Conservation (phyloP, 2,113 vertebrate genomes). For the Paradisaea rubra region DNA sequence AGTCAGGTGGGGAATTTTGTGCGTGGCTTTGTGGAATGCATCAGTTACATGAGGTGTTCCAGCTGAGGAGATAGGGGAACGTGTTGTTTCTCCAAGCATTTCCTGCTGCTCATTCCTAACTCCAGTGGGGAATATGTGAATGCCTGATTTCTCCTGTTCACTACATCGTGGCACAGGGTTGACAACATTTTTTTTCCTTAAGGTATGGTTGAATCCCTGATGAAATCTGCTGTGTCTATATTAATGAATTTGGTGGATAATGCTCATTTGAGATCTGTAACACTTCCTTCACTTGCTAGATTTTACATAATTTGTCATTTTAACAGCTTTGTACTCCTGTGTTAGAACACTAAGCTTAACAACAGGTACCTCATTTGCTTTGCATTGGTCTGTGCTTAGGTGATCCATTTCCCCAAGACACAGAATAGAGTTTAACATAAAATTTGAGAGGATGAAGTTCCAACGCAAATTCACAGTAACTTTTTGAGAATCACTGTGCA, state of each 20-base stretch:
- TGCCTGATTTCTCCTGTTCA: neutral
- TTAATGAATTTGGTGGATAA: neutral
- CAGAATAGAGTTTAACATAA: neutral
- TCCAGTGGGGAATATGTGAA: neutral
- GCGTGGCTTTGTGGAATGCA: neutral
- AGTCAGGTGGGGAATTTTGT: neutral
- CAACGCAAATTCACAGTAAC: neutral
- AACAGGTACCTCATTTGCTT: neutral
- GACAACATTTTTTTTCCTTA: neutral
- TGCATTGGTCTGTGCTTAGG: neutral
- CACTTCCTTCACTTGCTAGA: neutral
- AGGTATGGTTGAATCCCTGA: neutral
- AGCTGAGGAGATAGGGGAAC: rapidly evolving
- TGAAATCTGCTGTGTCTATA: neutral
- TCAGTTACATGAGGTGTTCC: neutral
- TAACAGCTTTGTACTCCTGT: neutral
- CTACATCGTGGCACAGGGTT: neutral
- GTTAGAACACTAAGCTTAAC: neutral
- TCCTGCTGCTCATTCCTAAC: neutral
- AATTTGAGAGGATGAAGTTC: neutral
- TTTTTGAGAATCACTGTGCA: neutral
- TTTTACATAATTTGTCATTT: neutral
- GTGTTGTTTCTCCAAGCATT: neutral
- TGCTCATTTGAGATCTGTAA: neutral
- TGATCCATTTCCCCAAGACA: neutral